Evolutionary conservation across 1,140 invertebrate species (phyloP).

Genomic region (Rhyzopertha dominica): DNA sequence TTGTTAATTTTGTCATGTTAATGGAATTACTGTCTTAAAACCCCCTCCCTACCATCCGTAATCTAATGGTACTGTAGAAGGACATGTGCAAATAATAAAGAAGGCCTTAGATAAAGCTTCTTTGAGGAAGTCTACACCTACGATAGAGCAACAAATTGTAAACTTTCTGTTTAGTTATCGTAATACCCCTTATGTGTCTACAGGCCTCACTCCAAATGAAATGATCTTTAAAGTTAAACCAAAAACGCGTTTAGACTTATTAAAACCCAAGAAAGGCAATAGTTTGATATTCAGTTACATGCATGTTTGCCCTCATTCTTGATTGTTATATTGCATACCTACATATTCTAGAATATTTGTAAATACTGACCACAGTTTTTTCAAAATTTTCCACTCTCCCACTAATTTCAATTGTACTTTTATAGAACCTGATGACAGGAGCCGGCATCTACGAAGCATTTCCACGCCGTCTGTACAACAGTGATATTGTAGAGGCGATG

Average conservation of each 20-base stretch:
- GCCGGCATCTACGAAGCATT: too few species aligned
- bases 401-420: too few species aligned
- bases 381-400: too few species aligned
- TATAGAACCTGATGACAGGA: too few species aligned
- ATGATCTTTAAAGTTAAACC: constrained; percentile 11
- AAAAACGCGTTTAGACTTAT: constrained; percentile 3
- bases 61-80: constrained; percentile 1
- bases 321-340: too few species aligned
- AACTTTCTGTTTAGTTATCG: constrained; percentile 8
- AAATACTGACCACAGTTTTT: too few species aligned
- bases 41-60: constrained; percentile 3
- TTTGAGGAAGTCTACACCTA: neutral
- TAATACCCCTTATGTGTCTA: constrained; percentile 3
- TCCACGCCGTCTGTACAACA: too few species aligned
- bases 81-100: neutral
- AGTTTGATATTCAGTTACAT: neutral
- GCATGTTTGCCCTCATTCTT: too few species aligned
- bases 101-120: neutral
- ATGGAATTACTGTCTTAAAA: constrained; percentile 1
- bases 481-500: too few species aligned
- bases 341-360: too few species aligned
- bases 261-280: constrained; percentile 8
- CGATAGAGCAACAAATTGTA: neutral
- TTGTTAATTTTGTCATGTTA: constrained; percentile 3
- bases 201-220: constrained; percentile 5